These are phyloP conservation scores for Drosophila hydei DNA, from an alignment of 1,140 invertebrate genomes.

Conservation along the genomic window DNA sequence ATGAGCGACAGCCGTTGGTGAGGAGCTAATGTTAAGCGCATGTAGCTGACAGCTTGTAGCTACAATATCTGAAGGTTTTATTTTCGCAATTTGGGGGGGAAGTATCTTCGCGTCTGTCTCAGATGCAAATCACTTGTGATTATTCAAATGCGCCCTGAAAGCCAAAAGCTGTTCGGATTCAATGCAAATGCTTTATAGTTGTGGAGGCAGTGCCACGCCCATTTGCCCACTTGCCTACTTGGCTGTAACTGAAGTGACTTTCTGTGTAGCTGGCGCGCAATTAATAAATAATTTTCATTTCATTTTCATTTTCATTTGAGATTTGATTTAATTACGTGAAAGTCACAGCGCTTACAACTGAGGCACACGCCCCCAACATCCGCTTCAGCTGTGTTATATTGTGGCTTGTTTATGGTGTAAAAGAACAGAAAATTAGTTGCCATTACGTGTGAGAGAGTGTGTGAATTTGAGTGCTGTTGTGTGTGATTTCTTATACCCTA, in stretches of 20 bases:
- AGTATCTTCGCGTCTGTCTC: constrained; percentile 22
- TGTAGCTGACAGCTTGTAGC: constrained; percentile 61
- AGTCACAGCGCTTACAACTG: constrained; percentile 35
- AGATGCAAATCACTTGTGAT: constrained; percentile 42
- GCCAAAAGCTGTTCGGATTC: constrained; percentile 38
- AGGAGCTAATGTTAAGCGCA: constrained; percentile 58
- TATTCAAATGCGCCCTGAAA: constrained; percentile 26
- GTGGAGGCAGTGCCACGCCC: constrained; percentile 7
- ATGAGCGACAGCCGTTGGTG: constrained; percentile 49
- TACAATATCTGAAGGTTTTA: constrained; percentile 25
- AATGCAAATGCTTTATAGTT: constrained; percentile 55
- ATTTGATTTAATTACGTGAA: constrained; percentile 79
- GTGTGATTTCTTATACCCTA: constrained; percentile 2
- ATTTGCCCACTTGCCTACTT: neutral
- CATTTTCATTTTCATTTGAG: constrained; percentile 80
- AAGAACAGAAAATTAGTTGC: constrained; percentile 76
- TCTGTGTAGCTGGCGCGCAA: constrained; percentile 37
- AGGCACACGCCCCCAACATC: neutral
- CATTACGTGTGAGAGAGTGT: constrained; percentile 51
- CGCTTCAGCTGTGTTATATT: constrained; percentile 4
- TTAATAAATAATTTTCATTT: constrained; percentile 74
- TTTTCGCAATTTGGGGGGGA: too few species aligned
- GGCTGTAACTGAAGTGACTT: constrained; percentile 34
- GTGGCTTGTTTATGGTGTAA: constrained; percentile 43
- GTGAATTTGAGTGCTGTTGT: constrained; percentile 42